Percentiles rank a stretch among this genome's conserved stretches.
Evolutionary conservation across 2,888 invertebrate genomes (phyloP).

Genomic region (Macrostomum cliftonense): DNA sequence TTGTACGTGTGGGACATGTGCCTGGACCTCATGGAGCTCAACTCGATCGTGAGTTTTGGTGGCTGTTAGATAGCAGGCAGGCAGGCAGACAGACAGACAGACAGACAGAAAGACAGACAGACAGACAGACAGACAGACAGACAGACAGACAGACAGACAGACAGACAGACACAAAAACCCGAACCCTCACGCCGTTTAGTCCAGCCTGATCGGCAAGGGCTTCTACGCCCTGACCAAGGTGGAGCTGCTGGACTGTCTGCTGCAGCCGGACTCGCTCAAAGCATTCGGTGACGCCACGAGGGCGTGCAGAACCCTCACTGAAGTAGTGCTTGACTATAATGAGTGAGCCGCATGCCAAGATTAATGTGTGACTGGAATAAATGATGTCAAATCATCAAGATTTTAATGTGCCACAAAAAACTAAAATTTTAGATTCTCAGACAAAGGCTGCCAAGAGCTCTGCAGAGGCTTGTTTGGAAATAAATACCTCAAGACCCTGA

Average conservation of each 20-base stretch:
- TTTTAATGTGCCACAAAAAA: not conserved
- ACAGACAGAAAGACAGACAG: no score
- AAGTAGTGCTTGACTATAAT: constrained; percentile 30
- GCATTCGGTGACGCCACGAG: constrained; percentile 18
- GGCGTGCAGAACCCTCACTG: constrained; percentile 20
- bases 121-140: no score
- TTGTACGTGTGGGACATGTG: constrained; percentile 31
- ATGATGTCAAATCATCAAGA: not conserved
- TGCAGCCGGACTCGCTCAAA: constrained; percentile 20
- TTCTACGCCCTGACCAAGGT: constrained; percentile 23
- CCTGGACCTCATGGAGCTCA: constrained; percentile 25
- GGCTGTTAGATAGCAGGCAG: no score
- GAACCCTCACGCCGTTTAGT: constrained; percentile 17
- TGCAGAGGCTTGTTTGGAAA: constrained; percentile 27
- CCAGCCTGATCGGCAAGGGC: constrained; percentile 24
- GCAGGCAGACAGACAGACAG: no score
- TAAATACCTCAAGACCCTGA: constrained; percentile 23
- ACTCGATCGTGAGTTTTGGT: constrained; percentile 22
- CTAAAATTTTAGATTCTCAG: constrained; percentile 25
- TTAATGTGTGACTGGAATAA: no score
- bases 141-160: no score
- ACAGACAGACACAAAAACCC: not conserved
- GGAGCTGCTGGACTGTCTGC: constrained; percentile 29
- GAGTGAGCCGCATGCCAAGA: constrained; percentile 22
- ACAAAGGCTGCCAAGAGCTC: constrained; percentile 26